Conservation (phyloP, 2,113 vertebrate species). For the Penelope pileata region DNA sequence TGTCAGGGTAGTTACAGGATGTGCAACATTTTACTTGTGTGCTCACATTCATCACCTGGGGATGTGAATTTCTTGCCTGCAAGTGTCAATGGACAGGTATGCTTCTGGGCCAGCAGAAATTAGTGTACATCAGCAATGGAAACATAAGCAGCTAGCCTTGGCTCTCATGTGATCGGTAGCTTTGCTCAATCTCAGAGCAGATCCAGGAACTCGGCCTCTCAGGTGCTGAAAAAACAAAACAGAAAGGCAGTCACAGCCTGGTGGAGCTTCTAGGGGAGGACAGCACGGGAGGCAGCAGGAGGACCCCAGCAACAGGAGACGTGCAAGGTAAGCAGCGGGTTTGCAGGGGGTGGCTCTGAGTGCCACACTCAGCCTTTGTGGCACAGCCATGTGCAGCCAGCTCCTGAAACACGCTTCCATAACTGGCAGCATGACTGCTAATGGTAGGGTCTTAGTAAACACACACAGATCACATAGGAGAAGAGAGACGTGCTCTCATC, state of each 20-base stretch:
- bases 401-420: not conserved
- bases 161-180: not conserved
- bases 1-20: not conserved
- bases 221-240: not conserved
- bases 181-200: not conserved
- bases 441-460: not conserved
- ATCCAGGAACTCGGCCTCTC: not conserved
- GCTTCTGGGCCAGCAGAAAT: not conserved
- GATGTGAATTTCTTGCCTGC: not conserved
- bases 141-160: not conserved
- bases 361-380: no score
- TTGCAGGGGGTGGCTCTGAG: not conserved
- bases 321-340: not conserved
- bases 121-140: not conserved
- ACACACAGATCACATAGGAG: rapidly evolving
- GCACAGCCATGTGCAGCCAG: not conserved
- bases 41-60: not conserved
- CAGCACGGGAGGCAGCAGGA: rapidly evolving
- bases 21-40: not conserved
- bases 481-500: not conserved
- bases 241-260: not conserved
- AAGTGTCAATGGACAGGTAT: not conserved
- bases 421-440: not conserved
- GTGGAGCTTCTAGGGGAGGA: rapidly evolving
- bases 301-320: rapidly evolving